A percentile compares a stretch with the other conserved stretches of the same genome.
Evolutionary conservation across 2,888 invertebrate genomes (phyloP).

Genomic region (Dorcus hopei): DNA sequence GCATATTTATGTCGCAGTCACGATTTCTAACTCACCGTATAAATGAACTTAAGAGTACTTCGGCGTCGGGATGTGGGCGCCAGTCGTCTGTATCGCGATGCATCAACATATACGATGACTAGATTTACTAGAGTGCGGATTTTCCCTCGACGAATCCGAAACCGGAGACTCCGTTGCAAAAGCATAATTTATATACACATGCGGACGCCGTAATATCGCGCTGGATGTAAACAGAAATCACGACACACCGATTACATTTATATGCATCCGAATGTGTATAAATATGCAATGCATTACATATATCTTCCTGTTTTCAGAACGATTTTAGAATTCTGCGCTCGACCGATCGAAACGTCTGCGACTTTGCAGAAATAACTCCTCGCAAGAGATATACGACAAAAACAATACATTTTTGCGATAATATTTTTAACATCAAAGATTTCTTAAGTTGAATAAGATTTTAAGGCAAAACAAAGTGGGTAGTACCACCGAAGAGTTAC

Average conservation of each 20-base stretch:
- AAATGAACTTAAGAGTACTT: constrained; percentile 18
- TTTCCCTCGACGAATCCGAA: neutral
- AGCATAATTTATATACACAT: neutral
- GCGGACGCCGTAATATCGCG: neutral
- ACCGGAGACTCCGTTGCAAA: neutral
- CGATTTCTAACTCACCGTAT: constrained; percentile 6
- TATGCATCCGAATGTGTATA: too few relatives aligned
- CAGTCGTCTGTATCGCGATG: constrained; percentile 25
- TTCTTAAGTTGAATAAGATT: too few relatives aligned
- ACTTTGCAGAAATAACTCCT: too few relatives aligned
- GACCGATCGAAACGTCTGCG: too few relatives aligned
- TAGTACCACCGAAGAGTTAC: too few relatives aligned
- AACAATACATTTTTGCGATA: too few relatives aligned
- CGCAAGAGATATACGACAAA: too few relatives aligned
- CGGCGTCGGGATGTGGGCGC: constrained; percentile 23
- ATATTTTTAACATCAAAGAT: too few relatives aligned
- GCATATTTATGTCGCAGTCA: constrained; percentile 1
- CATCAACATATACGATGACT: constrained; percentile 21
- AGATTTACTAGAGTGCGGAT: neutral
- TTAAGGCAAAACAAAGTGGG: too few relatives aligned
- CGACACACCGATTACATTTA: neutral
- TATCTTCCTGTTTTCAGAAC: too few relatives aligned
- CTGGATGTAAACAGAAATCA: neutral
- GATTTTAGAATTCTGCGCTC: too few relatives aligned
- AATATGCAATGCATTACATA: too few relatives aligned